Evolutionary conservation across 2,888 invertebrate genomes (phyloP), one percentile per base, ranked within the genome.

Genomic region (Xestia rhomboidea): DNA sequence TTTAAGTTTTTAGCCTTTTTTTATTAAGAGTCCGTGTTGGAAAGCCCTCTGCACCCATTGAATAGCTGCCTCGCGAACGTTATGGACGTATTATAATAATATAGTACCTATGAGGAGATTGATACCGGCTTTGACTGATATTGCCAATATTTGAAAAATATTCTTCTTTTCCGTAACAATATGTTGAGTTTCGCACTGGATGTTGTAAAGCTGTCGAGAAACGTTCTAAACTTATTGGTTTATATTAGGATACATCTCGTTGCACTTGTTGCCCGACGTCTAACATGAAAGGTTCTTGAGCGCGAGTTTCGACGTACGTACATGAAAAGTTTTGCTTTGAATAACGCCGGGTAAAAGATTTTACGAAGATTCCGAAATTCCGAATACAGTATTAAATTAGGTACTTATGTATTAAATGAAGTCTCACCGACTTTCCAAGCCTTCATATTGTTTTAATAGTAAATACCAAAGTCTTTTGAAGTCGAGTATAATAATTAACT

Each of bases 231-330:
- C 49, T 67, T 49, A 73, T 82, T 73, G 27, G 62, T 70, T 63
- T 44, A 63, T 60, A 60, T 63, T 27, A n/a, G 1, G 60, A 69
- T 49, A 41, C 57, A 34, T 30, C 57, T 70, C 49, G 70, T 73
- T 60, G 73, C 62, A 82, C 70, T 82, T 51, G 83, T 73, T 78
- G 67, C 41, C 49, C 34, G 38, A 82, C 51, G 63, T 49, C 21
- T 34, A n/a, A 46, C 51, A 54, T 69, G 41, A 60, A 69, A 77
- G 41, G 30, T 67, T 66, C 15, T 66, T n/a, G 44, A 68, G n/a
- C 21, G 34, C 63, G 34, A 72, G 68, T 41, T n/a, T 27, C 46
- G 51, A n/a, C 41, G 49, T 41, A 62, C 64, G 1, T 41, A 11
- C 41, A 41, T 41, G 41, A 41, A 41, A 41, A 41, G 41, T 41